Percentiles rank a stretch among this genome's conserved stretches.
phyloP scores from a whole-genome alignment of 2,888 invertebrate genomes.

The Spilarctia lutea region DNA sequence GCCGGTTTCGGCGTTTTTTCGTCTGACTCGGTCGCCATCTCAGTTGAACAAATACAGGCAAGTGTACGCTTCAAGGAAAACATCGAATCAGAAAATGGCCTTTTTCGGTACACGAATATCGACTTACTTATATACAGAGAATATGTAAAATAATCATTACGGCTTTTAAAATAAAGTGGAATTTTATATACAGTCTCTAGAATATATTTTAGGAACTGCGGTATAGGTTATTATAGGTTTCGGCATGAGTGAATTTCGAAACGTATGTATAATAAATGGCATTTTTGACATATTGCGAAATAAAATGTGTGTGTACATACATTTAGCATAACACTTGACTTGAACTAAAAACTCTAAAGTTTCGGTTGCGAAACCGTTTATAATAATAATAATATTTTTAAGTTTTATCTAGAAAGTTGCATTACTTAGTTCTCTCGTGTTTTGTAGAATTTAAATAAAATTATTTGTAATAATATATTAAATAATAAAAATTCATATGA shows the following conservation, averaged over 20 bases:
- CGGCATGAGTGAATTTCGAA: conserved; percentile 44
- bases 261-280: conserved; percentile 40
- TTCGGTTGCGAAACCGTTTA: not conserved
- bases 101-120: conserved; percentile 50
- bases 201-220: conserved; percentile 15
- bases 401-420: not conserved
- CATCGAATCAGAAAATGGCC: conserved; percentile 66
- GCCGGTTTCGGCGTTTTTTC: conserved; percentile 80
- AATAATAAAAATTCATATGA: too few species aligned
- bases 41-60: conserved; percentile 80
- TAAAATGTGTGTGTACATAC: conserved; percentile 2
- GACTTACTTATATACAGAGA: conserved; percentile 35
- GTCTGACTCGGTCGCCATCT: conserved; percentile 68
- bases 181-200: conserved; percentile 18
- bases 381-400: not conserved
- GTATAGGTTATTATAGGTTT: conserved; percentile 32
- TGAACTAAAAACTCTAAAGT: not conserved
- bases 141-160: conserved; percentile 36
- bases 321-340: not conserved
- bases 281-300: conserved; percentile 44
- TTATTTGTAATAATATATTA: not conserved
- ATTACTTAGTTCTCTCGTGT: not conserved
- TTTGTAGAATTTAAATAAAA: not conserved
- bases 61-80: conserved; percentile 81
- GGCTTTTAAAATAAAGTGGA: conserved; percentile 13